Evolutionary conservation across 2,113 vertebrate species (phyloP).

Genomic region (Geothlypis trichas): DNA sequence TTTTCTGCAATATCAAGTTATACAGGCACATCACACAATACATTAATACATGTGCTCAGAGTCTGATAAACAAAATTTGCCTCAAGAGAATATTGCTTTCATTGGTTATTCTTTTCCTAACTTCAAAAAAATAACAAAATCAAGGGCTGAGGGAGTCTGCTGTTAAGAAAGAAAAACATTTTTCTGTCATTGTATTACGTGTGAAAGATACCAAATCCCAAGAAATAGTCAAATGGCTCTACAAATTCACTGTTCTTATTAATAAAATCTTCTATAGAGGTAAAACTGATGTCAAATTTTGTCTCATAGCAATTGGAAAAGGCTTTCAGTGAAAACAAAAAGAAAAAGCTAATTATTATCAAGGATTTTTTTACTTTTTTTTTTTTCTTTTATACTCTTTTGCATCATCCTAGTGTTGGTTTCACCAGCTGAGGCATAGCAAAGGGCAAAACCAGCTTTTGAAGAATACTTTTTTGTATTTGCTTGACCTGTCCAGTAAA

Average conservation of each 20-base stretch:
- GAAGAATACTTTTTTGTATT: constrained; percentile 7
- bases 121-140: constrained; percentile 31
- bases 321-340: background rate
- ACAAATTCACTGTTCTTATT: background rate
- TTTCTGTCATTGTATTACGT: background rate
- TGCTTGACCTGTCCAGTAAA: constrained; percentile 40
- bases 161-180: constrained; percentile 3
- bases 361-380: background rate
- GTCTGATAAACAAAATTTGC: background rate
- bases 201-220: constrained; percentile 12
- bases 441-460: background rate
- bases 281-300: background rate
- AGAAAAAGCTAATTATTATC: background rate
- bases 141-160: background rate
- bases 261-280: background rate
- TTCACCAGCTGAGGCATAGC: constrained; percentile 28
- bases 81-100: background rate
- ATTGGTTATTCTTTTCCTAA: background rate
- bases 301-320: background rate
- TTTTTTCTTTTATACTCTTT: background rate
- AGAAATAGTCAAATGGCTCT: constrained; percentile 27
- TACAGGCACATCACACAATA: background rate
- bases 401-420: constrained; percentile 11
- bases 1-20: background rate
- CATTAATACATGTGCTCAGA: background rate